phyloP scores from a whole-genome alignment of 2,888 invertebrate genomes.

The Acronicta leporina region DNA sequence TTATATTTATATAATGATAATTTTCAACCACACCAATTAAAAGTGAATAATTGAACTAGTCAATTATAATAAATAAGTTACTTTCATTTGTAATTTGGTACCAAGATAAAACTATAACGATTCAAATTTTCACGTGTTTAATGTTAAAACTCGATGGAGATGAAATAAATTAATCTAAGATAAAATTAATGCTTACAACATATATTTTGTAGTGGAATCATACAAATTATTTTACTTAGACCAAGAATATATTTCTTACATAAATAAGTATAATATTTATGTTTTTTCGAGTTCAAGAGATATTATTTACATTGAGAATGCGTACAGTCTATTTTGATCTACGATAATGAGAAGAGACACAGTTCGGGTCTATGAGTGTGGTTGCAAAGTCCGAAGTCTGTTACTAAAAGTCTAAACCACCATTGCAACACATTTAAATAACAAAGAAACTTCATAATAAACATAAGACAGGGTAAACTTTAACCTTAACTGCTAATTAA shows the following conservation, averaged over 20 bases:
- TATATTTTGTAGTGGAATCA: conserved; percentile 17
- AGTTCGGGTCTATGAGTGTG: conserved; percentile 37
- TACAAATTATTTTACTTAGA: conserved; percentile 11
- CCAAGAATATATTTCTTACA: no score
- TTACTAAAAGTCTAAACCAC: conserved; percentile 28
- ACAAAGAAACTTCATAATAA: conserved; percentile 48
- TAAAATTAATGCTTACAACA: conserved; percentile 2
- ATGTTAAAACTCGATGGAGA: not conserved
- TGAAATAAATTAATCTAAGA: conserved; percentile 18
- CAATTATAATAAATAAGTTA: conserved; percentile 25
- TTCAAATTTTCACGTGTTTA: not conserved
- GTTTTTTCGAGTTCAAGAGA: not conserved
- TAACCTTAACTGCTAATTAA: conserved; percentile 75
- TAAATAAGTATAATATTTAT: conserved; percentile 10
- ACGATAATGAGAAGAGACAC: conserved; percentile 3
- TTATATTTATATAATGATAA: conserved; percentile 18
- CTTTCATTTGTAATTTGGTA: conserved; percentile 5
- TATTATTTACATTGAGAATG: conserved; percentile 22
- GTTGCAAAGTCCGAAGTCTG: conserved; percentile 41
- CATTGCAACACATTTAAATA: conserved; percentile 45
- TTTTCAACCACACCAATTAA: conserved; percentile 41
- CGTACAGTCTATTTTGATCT: conserved; percentile 2
- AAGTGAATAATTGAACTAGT: conserved; percentile 13
- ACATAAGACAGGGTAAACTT: conserved; percentile 67
- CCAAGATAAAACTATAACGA: not conserved